Evolutionary conservation across 2,797 vertebrate species (phyloP).

Genomic region (Cynopterus sphinx): DNA sequence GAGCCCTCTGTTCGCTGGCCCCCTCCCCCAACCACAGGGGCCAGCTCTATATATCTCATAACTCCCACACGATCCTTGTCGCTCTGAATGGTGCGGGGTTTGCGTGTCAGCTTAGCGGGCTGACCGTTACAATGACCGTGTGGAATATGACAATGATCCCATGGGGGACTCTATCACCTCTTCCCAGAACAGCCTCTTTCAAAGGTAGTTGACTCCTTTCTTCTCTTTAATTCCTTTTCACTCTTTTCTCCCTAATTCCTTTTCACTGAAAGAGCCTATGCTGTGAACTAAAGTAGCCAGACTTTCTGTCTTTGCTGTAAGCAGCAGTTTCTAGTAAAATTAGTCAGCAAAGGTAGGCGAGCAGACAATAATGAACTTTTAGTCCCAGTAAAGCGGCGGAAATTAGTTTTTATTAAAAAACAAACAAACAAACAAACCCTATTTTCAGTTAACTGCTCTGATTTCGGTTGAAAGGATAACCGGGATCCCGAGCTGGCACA

Average conservation of each 20-base stretch:
- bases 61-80: slow-evolving; percentile 74
- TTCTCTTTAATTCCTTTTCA: slow-evolving; percentile 60
- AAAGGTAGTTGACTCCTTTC: slow-evolving; percentile 66
- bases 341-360: slow-evolving; percentile 26
- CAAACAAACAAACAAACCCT: not conserved
- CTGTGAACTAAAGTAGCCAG: slow-evolving; percentile 46
- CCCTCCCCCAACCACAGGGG: slow-evolving; percentile 1
- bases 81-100: slow-evolving; percentile 83
- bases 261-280: not conserved
- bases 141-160: not conserved
- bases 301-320: not conserved
- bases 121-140: slow-evolving; percentile 72
- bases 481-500: not conserved
- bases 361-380: not conserved
- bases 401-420: not conserved
- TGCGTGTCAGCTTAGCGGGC: slow-evolving; percentile 79
- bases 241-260: slow-evolving; percentile 53
- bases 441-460: not conserved
- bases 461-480: not conserved
- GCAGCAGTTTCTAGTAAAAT: not conserved
- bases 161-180: not conserved
- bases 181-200: slow-evolving; percentile 51
- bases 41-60: slow-evolving; percentile 84
- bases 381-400: not conserved
- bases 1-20: slow-evolving; percentile 75